Conservation (phyloP, 1,140 invertebrate species). For the Drosophila fuyamai region DNA sequence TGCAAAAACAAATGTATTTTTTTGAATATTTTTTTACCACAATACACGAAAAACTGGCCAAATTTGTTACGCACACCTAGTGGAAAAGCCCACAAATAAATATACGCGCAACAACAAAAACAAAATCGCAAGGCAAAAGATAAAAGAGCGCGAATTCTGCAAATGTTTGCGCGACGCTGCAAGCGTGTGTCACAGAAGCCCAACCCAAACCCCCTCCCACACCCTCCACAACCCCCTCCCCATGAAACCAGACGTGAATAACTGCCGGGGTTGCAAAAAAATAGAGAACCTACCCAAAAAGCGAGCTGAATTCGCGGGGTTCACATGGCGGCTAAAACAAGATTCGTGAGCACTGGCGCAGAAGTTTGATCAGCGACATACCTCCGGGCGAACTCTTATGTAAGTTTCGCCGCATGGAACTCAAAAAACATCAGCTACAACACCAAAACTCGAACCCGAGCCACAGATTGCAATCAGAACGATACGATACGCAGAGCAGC, state of each 20-base stretch:
- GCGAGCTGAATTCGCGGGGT: neutral
- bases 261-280: slow-evolving; percentile 22
- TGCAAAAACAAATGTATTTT: no score
- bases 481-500: slow-evolving; percentile 16
- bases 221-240: slow-evolving; percentile 6
- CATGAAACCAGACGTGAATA: slow-evolving; percentile 10
- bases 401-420: slow-evolving; percentile 16
- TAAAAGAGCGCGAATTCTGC: slow-evolving; percentile 37
- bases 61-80: neutral
- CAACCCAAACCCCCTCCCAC: neutral
- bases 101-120: neutral
- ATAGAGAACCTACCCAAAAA: slow-evolving; percentile 8
- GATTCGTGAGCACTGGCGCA: slow-evolving; percentile 10
- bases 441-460: neutral
- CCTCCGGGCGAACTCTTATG: slow-evolving; percentile 17
- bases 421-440: slow-evolving; percentile 2
- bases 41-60: neutral
- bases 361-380: slow-evolving; percentile 12
- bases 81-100: slow-evolving; percentile 19
- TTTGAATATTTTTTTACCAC: neutral
- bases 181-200: slow-evolving; percentile 40
- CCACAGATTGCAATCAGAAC: slow-evolving; percentile 32
- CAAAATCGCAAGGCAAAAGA: slow-evolving; percentile 1
- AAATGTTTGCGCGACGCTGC: slow-evolving; percentile 50
- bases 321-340: slow-evolving; percentile 19